phyloP scores from a whole-genome alignment of 2,113 vertebrate species.

The Tor tambroides region DNA sequence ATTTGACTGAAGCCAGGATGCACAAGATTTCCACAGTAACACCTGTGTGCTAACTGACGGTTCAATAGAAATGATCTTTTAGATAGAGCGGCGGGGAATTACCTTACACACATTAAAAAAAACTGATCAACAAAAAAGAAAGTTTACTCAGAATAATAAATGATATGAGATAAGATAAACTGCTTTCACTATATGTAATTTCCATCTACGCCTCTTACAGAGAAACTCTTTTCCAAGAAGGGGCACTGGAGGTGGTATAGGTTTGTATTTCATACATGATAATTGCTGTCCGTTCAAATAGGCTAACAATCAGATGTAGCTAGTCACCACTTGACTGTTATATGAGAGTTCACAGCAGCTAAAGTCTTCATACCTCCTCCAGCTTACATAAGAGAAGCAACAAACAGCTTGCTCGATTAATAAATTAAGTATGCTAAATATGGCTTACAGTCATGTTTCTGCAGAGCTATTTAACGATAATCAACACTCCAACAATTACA shows the following conservation, averaged over 20 bases:
- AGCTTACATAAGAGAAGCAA: constrained; percentile 68
- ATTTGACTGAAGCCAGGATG: constrained; percentile 28
- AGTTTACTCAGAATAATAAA: constrained; percentile 32
- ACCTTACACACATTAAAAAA: not conserved
- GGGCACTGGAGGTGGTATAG: not conserved
- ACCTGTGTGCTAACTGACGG: constrained; percentile 63
- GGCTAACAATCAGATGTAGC: not conserved
- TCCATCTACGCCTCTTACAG: not conserved
- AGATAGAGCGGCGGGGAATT: constrained; percentile 28
- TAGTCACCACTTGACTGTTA: not conserved
- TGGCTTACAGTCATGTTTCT: constrained; percentile 81
- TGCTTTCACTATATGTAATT: not conserved
- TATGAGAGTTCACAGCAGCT: not conserved
- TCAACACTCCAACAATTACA: constrained; percentile 77
- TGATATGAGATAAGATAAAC: not conserved
- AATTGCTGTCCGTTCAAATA: not conserved
- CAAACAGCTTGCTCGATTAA: constrained; percentile 80
- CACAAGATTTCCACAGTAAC: constrained; percentile 29
- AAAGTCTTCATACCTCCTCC: constrained; percentile 49
- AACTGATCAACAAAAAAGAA: not conserved
- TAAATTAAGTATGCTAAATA: constrained; percentile 78
- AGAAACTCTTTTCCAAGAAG: not conserved
- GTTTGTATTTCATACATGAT: not conserved
- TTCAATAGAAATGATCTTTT: constrained; percentile 46
- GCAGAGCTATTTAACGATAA: constrained; percentile 78